Conservation (phyloP, 1,140 invertebrate species). For the Drosophila melanica region DNA sequence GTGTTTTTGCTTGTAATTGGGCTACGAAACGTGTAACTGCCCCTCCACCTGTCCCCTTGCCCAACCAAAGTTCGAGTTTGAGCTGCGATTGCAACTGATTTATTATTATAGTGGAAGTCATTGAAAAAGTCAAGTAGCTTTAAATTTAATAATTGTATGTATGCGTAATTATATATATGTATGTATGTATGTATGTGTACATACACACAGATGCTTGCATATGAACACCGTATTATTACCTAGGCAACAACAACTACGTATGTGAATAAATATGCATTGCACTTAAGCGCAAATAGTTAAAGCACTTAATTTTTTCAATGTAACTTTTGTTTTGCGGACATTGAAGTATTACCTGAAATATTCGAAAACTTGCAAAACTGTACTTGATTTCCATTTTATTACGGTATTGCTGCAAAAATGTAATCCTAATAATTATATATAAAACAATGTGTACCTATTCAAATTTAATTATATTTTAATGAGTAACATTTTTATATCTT, state of each 20-base stretch:
- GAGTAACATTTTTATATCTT: too few species aligned
- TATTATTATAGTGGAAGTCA: conserved; percentile 78
- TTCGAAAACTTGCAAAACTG: background rate
- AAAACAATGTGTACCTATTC: too few species aligned
- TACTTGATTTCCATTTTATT: too few species aligned
- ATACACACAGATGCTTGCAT: background rate
- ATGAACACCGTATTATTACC: conserved; percentile 14
- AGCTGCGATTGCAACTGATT: conserved; percentile 48
- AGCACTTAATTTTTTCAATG: conserved; percentile 12
- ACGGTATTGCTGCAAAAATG: too few species aligned
- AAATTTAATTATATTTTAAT: too few species aligned
- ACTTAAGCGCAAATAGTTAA: conserved; percentile 19
- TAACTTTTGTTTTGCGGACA: conserved; percentile 20
- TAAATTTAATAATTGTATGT: conserved; percentile 61
- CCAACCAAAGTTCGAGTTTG: conserved; percentile 15
- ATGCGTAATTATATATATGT: conserved; percentile 15
- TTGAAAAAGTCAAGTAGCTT: conserved; percentile 80
- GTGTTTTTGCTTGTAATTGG: background rate
- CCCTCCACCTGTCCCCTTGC: too few species aligned
- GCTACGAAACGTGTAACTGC: too few species aligned
- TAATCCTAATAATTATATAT: too few species aligned
- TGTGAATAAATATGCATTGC: conserved; percentile 2
- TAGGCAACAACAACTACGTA: background rate
- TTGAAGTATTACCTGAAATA: conserved; percentile 15
- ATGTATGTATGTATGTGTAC: background rate